Evolutionary conservation across 2,113 vertebrate genomes (phyloP), one percentile per base, ranked within the genome.

Genomic region (Leucopsar rothschildi): DNA sequence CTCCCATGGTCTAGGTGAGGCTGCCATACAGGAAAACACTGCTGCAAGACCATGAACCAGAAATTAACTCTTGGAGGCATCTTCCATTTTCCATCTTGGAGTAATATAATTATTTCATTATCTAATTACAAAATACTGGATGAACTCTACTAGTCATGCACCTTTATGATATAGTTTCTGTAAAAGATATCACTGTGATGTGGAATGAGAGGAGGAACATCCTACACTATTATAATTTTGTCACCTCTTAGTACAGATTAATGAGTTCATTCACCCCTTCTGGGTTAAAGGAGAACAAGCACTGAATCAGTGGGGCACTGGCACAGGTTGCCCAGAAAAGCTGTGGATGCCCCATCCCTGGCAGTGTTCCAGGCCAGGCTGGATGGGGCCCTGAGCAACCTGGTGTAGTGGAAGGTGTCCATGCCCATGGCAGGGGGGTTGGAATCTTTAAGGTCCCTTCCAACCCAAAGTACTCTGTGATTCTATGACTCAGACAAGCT

Each of bases 351-450:
- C 24, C 17, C 79, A 61, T 49, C 9, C 9, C 35, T 16, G 31
- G 31, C 15, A 55, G 12, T 5, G 21, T 11, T 69, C 39, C 8
- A 69, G 35, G 12, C 10, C 53, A 55, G 45, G 7, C 0, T 47
- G 47, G 47, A 2, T 1, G 1, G 12, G n/a, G 14, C n/a, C 17
- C 7, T 35, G 40, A 69, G 29, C 25, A 49, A 22, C 5, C 25
- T 76, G n/a, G 10, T 47, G 3, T 15, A 13, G 2, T 23, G 40
- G 28, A 47, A 61, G 17, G n/a, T 27, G 24, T 14, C 29, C n/a
- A 29, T 69, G 63, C 4, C 25, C 22, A 28, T 5, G 15, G 55
- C n/a, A 55, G 10, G 1, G 5, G 15, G 1, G 3, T 3, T 47
- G 7, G 17, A 63, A 40, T 13, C 24, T 35, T 83, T 42, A 69